Percentiles rank a stretch among this genome's conserved stretches.
Evolutionary conservation across 2,888 invertebrate genomes (phyloP).

Genomic region (Polymixis lichenea): DNA sequence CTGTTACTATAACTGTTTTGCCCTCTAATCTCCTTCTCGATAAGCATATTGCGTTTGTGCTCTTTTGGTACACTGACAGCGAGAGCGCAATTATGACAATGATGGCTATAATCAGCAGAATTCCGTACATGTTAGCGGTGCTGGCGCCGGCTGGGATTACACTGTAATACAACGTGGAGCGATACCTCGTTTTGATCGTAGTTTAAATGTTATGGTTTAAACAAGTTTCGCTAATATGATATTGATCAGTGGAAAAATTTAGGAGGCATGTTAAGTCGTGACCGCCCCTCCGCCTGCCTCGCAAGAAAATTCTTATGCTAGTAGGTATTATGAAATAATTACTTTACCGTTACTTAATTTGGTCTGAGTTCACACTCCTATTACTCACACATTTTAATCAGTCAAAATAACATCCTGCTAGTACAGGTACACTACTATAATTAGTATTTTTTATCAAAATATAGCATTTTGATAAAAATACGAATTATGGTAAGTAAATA

Average conservation of each 20-base stretch:
- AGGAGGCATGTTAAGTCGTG: neutral
- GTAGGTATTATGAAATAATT: neutral
- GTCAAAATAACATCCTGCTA: neutral
- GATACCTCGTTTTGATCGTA: neutral
- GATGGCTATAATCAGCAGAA: conserved; percentile 36
- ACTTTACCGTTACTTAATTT: neutral
- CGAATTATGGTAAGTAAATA: too few relatives aligned
- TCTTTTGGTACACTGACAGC: conserved; percentile 56
- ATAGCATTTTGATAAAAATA: too few relatives aligned
- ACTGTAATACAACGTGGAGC: conserved; percentile 13
- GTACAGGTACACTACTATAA: neutral
- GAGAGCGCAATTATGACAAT: conserved; percentile 46
- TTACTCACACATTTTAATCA: neutral
- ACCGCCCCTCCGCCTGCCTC: too few relatives aligned
- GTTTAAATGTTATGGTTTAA: neutral
- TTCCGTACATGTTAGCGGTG: conserved; percentile 35
- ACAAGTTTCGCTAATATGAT: neutral
- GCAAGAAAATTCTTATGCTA: neutral
- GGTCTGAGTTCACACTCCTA: neutral
- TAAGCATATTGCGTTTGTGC: conserved; percentile 66
- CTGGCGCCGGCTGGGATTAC: neutral
- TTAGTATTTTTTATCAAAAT: neutral
- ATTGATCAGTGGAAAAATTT: neutral
- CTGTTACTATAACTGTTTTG: conserved; percentile 73
- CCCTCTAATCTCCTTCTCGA: conserved; percentile 63